Conservation (phyloP, 1,140 invertebrate species). For the Fopius arisanus region DNA sequence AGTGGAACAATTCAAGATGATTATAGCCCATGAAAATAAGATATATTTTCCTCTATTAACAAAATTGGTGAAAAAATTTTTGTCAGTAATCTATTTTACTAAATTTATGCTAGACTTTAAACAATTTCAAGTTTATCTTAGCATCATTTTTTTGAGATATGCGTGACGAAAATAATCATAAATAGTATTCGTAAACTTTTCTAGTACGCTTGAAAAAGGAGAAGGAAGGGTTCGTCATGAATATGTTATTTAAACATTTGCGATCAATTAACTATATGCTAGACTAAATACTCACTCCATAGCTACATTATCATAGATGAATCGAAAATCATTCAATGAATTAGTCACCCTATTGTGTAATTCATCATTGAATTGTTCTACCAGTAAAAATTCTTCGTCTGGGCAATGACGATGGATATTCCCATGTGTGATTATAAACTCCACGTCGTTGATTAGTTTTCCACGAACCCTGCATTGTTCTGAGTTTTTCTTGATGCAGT, state of each 20-base stretch:
- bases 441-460: background rate
- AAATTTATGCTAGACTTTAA: no score
- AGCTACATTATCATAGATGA: background rate
- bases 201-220: no score
- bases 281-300: background rate
- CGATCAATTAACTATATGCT: background rate
- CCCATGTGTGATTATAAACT: background rate
- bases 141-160: no score
- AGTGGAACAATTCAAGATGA: no score
- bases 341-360: background rate
- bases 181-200: no score
- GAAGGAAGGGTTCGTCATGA: no score
- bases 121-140: no score
- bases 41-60: no score
- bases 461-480: background rate
- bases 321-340: background rate
- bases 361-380: background rate
- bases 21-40: no score
- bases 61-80: no score
- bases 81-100: no score
- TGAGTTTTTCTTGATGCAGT: background rate
- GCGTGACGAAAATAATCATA: no score
- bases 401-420: background rate
- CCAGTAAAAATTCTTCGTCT: background rate
- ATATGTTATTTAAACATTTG: background rate